These are phyloP conservation scores for Bilobella aurantiaca DNA, from an alignment of 1,140 invertebrate genomes.

Conservation along the genomic window DNA sequence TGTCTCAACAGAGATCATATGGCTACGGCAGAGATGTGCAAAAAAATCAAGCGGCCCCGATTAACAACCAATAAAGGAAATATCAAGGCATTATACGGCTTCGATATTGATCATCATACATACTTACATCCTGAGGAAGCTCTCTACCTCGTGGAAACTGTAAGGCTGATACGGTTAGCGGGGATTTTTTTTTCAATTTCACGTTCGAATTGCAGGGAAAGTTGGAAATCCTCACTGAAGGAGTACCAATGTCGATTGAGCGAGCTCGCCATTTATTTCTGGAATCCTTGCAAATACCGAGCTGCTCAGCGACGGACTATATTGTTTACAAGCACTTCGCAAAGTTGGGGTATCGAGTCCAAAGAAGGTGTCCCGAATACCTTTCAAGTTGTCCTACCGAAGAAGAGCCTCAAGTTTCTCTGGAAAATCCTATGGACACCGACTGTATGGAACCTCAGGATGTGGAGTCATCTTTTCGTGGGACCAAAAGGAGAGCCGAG, in stretches of 20 bases:
- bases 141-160: constrained; percentile 5
- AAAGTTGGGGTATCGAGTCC: constrained; percentile 1
- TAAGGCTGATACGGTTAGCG: background rate
- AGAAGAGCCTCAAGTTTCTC: background rate
- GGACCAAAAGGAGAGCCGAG: background rate
- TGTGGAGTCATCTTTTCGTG: background rate
- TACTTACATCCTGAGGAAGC: constrained; percentile 8
- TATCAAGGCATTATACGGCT: background rate
- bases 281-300: background rate
- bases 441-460: background rate
- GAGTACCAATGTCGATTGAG: background rate
- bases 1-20: background rate
- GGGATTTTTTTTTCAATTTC: background rate
- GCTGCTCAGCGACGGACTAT: background rate
- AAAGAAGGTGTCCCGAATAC: background rate
- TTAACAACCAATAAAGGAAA: background rate
- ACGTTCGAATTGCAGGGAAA: background rate
- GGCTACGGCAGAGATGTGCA: background rate
- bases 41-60: background rate
- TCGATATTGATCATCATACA: background rate
- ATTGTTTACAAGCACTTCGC: constrained; percentile 6
- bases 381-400: too few relatives aligned
- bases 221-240: background rate
- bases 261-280: constrained; percentile 5
- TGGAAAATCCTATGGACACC: background rate